phyloP scores from a whole-genome alignment of 23 tunicate species.

The Trididemnum clinides region DNA sequence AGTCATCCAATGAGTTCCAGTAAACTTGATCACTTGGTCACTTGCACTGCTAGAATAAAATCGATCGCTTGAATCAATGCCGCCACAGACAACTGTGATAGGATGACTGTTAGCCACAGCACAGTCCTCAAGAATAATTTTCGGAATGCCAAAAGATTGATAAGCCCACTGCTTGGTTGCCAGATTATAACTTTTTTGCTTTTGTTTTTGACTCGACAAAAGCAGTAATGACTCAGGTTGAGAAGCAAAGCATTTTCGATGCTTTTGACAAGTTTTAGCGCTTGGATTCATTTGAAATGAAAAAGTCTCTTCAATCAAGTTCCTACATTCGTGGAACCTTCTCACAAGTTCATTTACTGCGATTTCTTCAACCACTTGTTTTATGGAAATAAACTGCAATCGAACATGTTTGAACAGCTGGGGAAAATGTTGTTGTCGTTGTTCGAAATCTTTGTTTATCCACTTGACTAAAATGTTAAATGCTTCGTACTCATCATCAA shows the following conservation, averaged over 20 bases:
- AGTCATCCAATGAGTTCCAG: not conserved
- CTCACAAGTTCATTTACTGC: not conserved
- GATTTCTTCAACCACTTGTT: not conserved
- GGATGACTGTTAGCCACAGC: not conserved
- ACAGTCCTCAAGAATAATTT: not conserved
- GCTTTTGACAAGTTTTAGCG: not conserved
- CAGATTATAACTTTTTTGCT: not conserved
- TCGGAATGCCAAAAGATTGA: not conserved
- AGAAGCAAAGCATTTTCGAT: not conserved
- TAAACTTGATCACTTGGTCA: not conserved
- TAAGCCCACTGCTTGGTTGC: not conserved
- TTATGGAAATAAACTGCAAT: not conserved
- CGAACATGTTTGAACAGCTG: not conserved
- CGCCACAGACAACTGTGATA: not conserved
- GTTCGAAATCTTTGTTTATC: not conserved
- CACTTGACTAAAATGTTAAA: not conserved
- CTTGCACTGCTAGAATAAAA: not conserved
- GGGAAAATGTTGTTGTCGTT: not conserved
- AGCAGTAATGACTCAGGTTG: not conserved
- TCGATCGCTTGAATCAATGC: too few species aligned
- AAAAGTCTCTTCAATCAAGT: not conserved
- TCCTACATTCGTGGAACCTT: not conserved
- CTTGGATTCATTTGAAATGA: not conserved
- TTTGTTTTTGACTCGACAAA: not conserved
- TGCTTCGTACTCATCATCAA: not conserved